Evolutionary conservation across 2,113 vertebrate species (phyloP), one percentile per base, ranked within the genome.

Genomic region (Hydrochoerus hydrochaeris): DNA sequence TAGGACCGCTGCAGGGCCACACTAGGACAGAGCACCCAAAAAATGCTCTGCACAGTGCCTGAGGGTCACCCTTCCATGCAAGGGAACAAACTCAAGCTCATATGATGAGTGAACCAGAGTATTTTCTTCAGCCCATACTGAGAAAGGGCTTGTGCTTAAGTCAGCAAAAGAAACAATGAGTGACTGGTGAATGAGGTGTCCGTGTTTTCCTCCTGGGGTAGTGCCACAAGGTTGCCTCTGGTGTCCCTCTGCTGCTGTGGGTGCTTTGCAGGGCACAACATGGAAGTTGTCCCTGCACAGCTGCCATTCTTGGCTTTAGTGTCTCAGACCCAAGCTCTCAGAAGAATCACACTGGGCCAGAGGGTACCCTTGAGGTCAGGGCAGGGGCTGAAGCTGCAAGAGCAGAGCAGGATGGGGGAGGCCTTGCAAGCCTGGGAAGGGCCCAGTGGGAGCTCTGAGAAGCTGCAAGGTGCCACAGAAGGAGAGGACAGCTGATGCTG

Each of bases 21-120:
- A 11, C 17, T 30, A 58, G 26, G 4, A 24, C 26, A 17, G 17
- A 54, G 32, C 13, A 17, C 71, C 38, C 4, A 41, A 62, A 41
- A 69, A 84, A 62, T 69, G 44, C 22, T 28, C 5, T 10, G 12
- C 0, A 22, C 26, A 30, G 52, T 67, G 5, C 11, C 0, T 1
- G 17, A 71, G 2, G 28, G 13, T 26, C 28, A 20, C 32, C 11
- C 38, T 38, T 14, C 1, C 0, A 1, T 41, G 26, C 38, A 28
- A 7, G 41, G 49, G 38, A 87, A 82, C 58, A 65, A 90, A 83
- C 14, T 67, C 58, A 44, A 22, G 14, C 20, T 35, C 60, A 13
- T 0, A 38, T 4, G 32, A 20, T n/a, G 14, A 24, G 49, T 52
- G 32, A 30, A 44, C 60, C 85, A 16, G 35, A 58, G 57, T 13